A percentile compares a stretch with the other conserved stretches of the same genome.
phyloP scores from a whole-genome alignment of 1,140 invertebrate genomes.

The Prorops nasuta region DNA sequence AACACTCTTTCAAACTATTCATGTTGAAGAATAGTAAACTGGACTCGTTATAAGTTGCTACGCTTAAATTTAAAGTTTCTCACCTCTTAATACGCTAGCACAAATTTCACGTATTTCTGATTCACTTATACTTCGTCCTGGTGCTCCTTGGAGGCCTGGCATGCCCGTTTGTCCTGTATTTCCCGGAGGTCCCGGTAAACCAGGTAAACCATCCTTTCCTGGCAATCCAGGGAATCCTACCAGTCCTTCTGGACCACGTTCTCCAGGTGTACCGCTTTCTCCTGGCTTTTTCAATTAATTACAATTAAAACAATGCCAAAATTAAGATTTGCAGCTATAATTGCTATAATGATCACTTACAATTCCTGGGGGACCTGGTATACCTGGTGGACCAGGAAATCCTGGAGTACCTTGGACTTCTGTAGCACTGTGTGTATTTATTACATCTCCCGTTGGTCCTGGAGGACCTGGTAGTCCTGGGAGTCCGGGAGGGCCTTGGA shows the following conservation, averaged over 20 bases:
- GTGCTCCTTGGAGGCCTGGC: constrained; percentile 59
- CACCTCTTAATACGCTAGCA: constrained; percentile 58
- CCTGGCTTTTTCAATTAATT: constrained; percentile 42
- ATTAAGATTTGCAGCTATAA: not conserved
- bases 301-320: not conserved
- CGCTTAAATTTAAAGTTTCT: too few relatives aligned
- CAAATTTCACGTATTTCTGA: constrained; percentile 60
- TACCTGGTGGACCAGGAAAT: constrained; percentile 47
- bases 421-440: constrained; percentile 17
- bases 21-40: too few relatives aligned
- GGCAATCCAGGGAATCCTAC: constrained; percentile 47
- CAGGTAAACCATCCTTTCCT: constrained; percentile 55
- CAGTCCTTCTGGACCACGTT: constrained; percentile 53
- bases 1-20: too few relatives aligned
- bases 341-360: constrained; percentile 26
- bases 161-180: constrained; percentile 53
- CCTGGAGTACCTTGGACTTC: constrained; percentile 37
- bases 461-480: constrained; percentile 52
- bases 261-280: constrained; percentile 56
- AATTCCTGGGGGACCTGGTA: constrained; percentile 48
- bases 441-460: constrained; percentile 41
- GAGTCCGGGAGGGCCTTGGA: constrained; percentile 38
- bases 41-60: too few relatives aligned
- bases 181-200: constrained; percentile 47
- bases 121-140: constrained; percentile 54